A percentile compares a stretch with the other conserved stretches of the same genome.
phyloP scores from a whole-genome alignment of 2,113 vertebrate species.

The Psophia crepitans region DNA sequence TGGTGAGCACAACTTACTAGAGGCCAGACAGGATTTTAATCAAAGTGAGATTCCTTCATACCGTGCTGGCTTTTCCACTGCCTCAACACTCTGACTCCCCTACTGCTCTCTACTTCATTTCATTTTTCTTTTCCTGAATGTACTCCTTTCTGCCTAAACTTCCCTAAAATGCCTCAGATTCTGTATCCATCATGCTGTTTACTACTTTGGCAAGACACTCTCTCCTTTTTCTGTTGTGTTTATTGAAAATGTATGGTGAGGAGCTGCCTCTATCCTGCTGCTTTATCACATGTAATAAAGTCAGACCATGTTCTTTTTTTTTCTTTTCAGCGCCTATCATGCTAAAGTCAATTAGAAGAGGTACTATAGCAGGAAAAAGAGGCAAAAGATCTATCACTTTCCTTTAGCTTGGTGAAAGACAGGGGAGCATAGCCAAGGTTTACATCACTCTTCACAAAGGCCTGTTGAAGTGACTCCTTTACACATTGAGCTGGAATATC shows the following conservation, averaged over 20 bases:
- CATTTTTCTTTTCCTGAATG: not conserved
- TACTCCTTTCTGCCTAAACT: not conserved
- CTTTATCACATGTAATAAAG: not conserved
- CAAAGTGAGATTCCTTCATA: not conserved
- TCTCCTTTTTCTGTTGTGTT: not conserved
- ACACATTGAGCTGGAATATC: not conserved
- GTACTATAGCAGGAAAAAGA: not conserved
- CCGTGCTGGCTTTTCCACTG: not conserved
- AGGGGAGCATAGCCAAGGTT: not conserved
- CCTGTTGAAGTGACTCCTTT: not conserved
- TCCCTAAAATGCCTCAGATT: not conserved
- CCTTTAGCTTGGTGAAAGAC: not conserved
- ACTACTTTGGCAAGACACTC: not conserved
- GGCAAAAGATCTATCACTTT: not conserved
- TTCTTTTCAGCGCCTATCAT: not conserved
- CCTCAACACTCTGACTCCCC: not conserved
- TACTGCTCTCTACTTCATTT: not conserved
- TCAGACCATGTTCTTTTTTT: not conserved
- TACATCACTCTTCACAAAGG: not conserved
- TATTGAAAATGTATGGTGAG: not conserved
- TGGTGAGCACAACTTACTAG: not conserved
- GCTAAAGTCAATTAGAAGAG: not conserved
- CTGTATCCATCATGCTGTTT: not conserved
- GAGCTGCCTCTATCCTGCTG: not conserved
- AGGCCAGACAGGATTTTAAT: not conserved